phyloP scores from a whole-genome alignment of 2,888 invertebrate genomes.

The Pristionchus maxplancki region DNA sequence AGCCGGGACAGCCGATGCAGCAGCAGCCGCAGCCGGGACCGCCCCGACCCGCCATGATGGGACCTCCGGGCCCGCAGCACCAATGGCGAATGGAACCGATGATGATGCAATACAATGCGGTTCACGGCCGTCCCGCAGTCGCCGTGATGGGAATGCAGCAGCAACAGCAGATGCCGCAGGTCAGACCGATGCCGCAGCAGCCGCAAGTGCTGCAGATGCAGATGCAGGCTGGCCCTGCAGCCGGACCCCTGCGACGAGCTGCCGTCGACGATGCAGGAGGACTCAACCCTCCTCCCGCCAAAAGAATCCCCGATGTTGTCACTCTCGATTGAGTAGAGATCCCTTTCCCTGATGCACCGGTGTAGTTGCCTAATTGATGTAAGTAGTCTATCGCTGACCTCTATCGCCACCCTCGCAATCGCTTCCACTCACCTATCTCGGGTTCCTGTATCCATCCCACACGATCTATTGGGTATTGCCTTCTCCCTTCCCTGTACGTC shows the following conservation, averaged over 20 bases:
- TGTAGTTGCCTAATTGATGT: slow-evolving; percentile 5
- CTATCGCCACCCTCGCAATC: slow-evolving; percentile 2
- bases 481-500: slow-evolving; percentile 24
- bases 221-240: background rate
- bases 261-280: background rate
- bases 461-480: slow-evolving; percentile 28
- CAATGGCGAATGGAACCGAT: too few relatives aligned
- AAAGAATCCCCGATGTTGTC: slow-evolving; percentile 9
- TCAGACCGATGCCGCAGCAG: background rate
- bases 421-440: slow-evolving; percentile 1
- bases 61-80: too few relatives aligned
- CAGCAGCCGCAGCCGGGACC: background rate
- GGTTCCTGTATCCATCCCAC: slow-evolving; percentile 26
- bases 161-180: background rate
- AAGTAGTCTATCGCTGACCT: background rate
- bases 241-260: background rate
- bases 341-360: background rate
- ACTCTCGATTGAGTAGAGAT: background rate
- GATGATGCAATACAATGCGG: background rate
- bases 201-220: background rate
- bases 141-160: background rate
- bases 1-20: background rate
- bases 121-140: background rate
- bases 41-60: too few relatives aligned
- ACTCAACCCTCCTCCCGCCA: background rate